phyloP scores from a whole-genome alignment of 1,140 invertebrate species.

The Polypedilum vanderplanki region DNA sequence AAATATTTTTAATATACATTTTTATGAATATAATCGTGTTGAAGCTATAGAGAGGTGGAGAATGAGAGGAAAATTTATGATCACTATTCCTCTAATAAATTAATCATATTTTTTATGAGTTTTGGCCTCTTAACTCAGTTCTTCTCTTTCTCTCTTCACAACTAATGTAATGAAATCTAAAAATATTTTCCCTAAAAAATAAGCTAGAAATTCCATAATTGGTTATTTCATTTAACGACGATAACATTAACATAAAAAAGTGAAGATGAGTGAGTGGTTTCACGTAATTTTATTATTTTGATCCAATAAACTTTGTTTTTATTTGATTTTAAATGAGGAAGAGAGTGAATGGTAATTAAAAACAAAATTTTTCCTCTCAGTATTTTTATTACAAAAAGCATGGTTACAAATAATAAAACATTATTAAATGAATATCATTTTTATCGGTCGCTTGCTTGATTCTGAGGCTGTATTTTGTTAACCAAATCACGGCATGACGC shows the following conservation, averaged over 20 bases:
- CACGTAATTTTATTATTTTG: neutral
- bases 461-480: neutral
- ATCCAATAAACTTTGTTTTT: slow-evolving; percentile 5
- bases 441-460: neutral
- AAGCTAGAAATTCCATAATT: slow-evolving; percentile 3
- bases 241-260: slow-evolving; percentile 23
- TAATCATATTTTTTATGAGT: slow-evolving; percentile 26
- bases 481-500: slow-evolving; percentile 4
- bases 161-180: slow-evolving; percentile 15
- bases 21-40: neutral
- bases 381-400: neutral
- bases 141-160: neutral
- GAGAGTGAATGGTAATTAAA: neutral
- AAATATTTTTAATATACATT: slow-evolving; percentile 15
- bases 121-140: neutral
- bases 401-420: neutral
- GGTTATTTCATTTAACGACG: slow-evolving; percentile 15
- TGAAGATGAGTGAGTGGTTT: slow-evolving; percentile 3
- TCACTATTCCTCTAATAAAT: slow-evolving; percentile 15
- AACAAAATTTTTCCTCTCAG: neutral
- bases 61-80: slow-evolving; percentile 22
- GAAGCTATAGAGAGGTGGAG: neutral
- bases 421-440: slow-evolving; percentile 15
- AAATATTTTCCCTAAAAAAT: neutral
- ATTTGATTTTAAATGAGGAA: neutral